Evolutionary conservation across 23 tunicate species (phyloP), one percentile per base, ranked within the genome.

Genomic region (Oikopleura vanhoeffeni): DNA sequence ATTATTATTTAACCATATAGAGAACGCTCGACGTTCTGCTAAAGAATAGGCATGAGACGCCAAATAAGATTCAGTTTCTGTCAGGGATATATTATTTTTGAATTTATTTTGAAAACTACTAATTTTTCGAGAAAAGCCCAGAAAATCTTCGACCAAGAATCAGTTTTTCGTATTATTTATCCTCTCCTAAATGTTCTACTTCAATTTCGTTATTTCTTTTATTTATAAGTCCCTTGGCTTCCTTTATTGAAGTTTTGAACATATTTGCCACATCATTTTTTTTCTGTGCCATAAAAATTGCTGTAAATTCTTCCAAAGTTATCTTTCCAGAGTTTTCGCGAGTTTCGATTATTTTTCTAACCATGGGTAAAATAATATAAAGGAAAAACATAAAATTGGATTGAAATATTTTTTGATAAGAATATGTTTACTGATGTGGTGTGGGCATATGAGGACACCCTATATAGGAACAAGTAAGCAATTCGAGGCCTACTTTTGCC

Each of bases 1-100:
- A 38, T 71, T 33, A 3, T 71, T 18, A 30, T 71, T 71, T 2
- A 71, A 2, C 79, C 79, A 71, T 2, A 38, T 71, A 2, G 79
- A 71, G 32, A 71, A 71, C 4, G 79, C 79, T 33, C 79, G 79
- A 30, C 79, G 79, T 30, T 71, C 79, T 33, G 79, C 79, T 3
- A 71, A 38, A 4, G 79, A 71, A 30, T 71, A 71, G 79, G 79
- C 79, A 32, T 71, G 79, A 3, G 79, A 71, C 3, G 79, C 79
- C 4, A 71, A 38, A 71, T 71, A 71, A 30, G 36, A 18, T 71
- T 71, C 79, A 8, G 60, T 49, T 49, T 49, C 18, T 49, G 8
- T 49, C 18, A 8, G 18, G 60, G 60, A 49, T 8, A 49, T n/a
- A n/a, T n/a, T n/a, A n/a, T n/a, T n/a, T n/a, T n/a, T n/a, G n/a